A percentile compares a stretch with the other conserved stretches of the same genome.
phyloP scores from a whole-genome alignment of 2,113 vertebrate genomes.

The Clarias gariepinus region DNA sequence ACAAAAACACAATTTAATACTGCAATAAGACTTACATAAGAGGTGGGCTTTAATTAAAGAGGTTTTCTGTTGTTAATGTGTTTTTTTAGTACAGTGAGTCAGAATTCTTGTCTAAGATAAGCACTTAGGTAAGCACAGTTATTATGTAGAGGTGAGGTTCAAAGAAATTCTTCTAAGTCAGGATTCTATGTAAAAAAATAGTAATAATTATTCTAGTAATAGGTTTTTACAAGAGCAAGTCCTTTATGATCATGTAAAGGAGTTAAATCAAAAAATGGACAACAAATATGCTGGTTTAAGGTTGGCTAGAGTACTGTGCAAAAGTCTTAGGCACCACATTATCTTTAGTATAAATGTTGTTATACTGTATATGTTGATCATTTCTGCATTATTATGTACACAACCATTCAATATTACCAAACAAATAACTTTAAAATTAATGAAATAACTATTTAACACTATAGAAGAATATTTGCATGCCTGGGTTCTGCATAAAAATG shows the following conservation, averaged over 20 bases:
- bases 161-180: neutral
- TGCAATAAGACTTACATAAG: neutral
- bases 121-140: neutral
- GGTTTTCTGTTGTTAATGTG: neutral
- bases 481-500: too few species aligned
- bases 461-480: too few species aligned
- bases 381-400: too few species aligned
- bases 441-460: too few species aligned
- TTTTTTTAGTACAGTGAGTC: neutral
- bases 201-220: neutral
- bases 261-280: neutral
- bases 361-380: too few species aligned
- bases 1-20: neutral
- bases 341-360: too few species aligned
- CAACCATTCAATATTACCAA: too few species aligned
- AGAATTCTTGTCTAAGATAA: neutral
- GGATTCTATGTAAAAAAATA: neutral
- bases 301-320: neutral
- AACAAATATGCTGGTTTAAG: neutral
- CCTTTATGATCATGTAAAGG: too few species aligned
- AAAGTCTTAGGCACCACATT: too few species aligned
- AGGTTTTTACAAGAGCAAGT: neutral
- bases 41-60: neutral
- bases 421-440: too few species aligned
- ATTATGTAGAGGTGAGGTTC: neutral